These are phyloP conservation scores for Halichondria panicea DNA, from an alignment of 37 sponge, comb jelly and placozoan species.

Conservation along the genomic window DNA sequence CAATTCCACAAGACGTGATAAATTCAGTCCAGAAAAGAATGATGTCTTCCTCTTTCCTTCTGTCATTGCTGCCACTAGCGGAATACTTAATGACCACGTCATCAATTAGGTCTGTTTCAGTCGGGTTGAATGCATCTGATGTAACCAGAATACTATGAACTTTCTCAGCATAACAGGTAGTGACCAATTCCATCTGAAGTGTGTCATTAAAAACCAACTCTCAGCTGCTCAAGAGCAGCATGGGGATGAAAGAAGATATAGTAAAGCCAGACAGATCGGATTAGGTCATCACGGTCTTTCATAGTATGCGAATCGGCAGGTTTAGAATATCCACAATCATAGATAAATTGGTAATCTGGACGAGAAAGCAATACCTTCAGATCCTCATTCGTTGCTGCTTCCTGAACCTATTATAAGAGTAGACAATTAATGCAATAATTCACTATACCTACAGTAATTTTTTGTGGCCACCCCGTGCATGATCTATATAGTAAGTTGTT, in stretches of 20 bases:
- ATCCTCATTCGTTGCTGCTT: neutral
- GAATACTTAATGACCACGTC: conserved; percentile 6
- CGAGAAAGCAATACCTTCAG: neutral
- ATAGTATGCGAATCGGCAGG: neutral
- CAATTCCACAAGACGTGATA: neutral
- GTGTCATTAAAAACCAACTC: conserved; percentile 4
- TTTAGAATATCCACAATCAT: conserved; percentile 17
- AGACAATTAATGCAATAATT: no score
- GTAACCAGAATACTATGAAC: neutral
- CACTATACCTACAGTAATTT: no score
- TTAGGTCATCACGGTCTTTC: neutral
- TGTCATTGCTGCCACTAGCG: neutral
- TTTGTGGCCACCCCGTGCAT: no score
- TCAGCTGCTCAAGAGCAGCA: conserved; percentile 11
- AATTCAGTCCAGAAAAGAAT: conserved; percentile 8
- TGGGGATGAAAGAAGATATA: conserved; percentile 21
- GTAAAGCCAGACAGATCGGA: conserved; percentile 9
- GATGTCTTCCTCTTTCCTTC: conserved; percentile 7
- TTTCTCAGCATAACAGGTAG: neutral
- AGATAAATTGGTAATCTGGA: neutral
- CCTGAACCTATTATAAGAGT: neutral
- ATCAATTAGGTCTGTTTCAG: neutral
- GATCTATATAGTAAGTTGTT: no score
- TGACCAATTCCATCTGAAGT: conserved; percentile 3
- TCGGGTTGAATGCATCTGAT: neutral